Conservation (phyloP, 2,797 vertebrate genomes). For the Phataginus tricuspis region DNA sequence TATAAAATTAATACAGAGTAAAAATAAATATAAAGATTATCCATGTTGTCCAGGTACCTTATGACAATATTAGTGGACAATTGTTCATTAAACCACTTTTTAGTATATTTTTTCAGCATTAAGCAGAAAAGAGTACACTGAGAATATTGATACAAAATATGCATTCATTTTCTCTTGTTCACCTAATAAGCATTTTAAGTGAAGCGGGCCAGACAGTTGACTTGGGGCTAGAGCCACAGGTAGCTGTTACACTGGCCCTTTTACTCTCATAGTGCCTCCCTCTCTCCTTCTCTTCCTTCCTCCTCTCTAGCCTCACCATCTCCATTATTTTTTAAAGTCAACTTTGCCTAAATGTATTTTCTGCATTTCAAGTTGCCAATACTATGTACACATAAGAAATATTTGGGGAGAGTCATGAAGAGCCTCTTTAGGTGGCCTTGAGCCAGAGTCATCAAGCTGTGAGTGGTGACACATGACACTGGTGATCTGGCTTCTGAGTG, state of each 20-base stretch:
- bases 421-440: background rate
- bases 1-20: constrained; percentile 23
- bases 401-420: background rate
- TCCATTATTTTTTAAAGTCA: background rate
- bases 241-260: background rate
- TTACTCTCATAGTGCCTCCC: background rate
- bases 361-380: background rate
- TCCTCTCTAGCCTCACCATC: background rate
- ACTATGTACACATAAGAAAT: background rate
- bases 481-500: background rate
- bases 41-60: background rate
- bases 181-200: background rate
- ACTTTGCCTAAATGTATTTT: background rate
- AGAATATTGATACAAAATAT: background rate
- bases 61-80: background rate
- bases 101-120: background rate
- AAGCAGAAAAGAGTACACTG: background rate
- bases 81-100: background rate
- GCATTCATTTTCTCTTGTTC: background rate
- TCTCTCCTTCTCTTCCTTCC: background rate
- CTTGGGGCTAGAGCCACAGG: background rate
- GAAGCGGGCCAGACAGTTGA: background rate
- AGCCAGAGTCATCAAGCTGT: background rate
- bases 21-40: background rate
- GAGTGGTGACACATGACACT: background rate